Percentiles rank a stretch among this genome's conserved stretches.
phyloP scores from a whole-genome alignment of 2,113 vertebrate species.

The Dolichotis patagonum region DNA sequence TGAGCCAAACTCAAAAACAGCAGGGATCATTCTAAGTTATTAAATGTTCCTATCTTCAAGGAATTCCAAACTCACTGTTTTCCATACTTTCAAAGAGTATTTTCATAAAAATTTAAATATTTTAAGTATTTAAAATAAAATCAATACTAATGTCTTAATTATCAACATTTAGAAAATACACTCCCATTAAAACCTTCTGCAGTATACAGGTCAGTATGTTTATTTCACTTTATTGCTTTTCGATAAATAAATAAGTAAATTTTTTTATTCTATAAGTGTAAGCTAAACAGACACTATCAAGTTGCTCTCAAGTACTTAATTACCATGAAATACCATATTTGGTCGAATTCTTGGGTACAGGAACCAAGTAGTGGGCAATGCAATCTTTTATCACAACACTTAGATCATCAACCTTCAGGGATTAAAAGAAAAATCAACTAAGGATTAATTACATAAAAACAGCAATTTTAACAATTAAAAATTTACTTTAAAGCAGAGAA shows the following conservation, averaged over 20 bases:
- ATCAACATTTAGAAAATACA: slow-evolving; percentile 32
- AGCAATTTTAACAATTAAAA: neutral
- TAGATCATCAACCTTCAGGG: neutral
- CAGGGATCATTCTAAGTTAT: slow-evolving; percentile 12
- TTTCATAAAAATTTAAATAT: neutral
- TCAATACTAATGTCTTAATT: neutral
- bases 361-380: neutral
- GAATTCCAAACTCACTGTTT: slow-evolving; percentile 30
- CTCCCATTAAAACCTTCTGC: slow-evolving; percentile 1
- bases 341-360: neutral
- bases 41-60: slow-evolving; percentile 13
- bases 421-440: neutral
- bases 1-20: slow-evolving; percentile 47
- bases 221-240: slow-evolving; percentile 31
- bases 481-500: slow-evolving; percentile 26
- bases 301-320: slow-evolving; percentile 34
- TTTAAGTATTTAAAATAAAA: slow-evolving; percentile 37
- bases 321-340: neutral
- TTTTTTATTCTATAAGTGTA: slow-evolving; percentile 38
- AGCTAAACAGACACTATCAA: neutral
- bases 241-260: slow-evolving; percentile 27
- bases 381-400: neutral
- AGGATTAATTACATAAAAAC: neutral
- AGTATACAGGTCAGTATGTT: neutral
- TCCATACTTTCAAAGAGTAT: neutral